Base-by-base conservation (phyloP, 2,113 vertebrate genomes). In the Salminus brasiliensis region DNA sequence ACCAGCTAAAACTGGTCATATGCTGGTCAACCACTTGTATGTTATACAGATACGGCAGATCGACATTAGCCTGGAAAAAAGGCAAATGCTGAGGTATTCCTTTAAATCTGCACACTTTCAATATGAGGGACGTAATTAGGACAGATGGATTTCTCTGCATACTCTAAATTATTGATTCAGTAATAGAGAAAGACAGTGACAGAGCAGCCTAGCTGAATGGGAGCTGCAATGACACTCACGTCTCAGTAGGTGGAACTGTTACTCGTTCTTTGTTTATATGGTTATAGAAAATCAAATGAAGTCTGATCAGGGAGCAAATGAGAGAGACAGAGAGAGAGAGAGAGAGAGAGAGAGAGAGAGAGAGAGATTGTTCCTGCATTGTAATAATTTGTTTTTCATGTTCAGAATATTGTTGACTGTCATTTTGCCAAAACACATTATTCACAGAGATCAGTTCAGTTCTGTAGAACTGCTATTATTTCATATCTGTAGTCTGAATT, bases 231-330 rank as follows among this genome's bases (percentile, higher is more conserved):
- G 55, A 25, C 77, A 68, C 16, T 63, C 32, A 30, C 7, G 27
- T 57, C 16, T 49, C 81, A 83, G 72, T 76, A 83, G 81, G 75
- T 65, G 76, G 76, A 65, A 60, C 52, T 73, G 18, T 73, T 27
- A 41, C 60, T 73, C 41, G 49, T 32, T 47, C 41, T 63, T 29
- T 52, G 34, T 1, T 15, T 60, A 13, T 1, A 10, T 12, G 27
- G 15, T 74, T 49, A 4, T 1, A 21, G 11, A 1, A 23, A 27
- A 75, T 21, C 5, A 47, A 47, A 23, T 16, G 1, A 63, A 36
- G 47, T 47, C 27, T 34, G 27, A n/a, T 62, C 72, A 62, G 15
- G 29, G 27, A 57, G 70, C 32, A 1, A 23, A 23, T 9, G 18
- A n/a, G 23, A 12, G 43, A 45, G 23, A 39, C 4, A 47, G 45